Base-by-base conservation (phyloP, 2,888 invertebrate species). In the Encarsia formosa region DNA sequence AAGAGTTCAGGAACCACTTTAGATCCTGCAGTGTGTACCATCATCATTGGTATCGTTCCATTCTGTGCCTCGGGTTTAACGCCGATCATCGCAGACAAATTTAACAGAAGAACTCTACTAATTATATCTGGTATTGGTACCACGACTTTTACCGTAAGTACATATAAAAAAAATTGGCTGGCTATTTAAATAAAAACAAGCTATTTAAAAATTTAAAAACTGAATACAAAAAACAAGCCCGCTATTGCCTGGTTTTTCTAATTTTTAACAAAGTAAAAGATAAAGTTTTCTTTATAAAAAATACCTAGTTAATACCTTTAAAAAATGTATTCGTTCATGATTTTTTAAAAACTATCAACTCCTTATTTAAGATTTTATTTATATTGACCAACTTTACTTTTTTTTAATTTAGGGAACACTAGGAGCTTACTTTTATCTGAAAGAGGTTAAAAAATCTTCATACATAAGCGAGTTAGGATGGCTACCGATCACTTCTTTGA, bases 31-130 rank as follows among this genome's bases (percentile, higher is more conserved):
- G 65, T 82, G 23, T 83, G 86, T 0, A 85, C 90, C 9, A 88
- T 92, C 44, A 82, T 91, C 46, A 81, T 92, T 44, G 83, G 87
- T 9, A 68, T 77, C 18, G 87, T 91, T 0, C 88, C 91, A 76
- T 78, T 91, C 23, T 63, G 79, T 0, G 84, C 87, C 0, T 91
- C 91, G 0, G 78, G 75, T 37, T 75, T 85, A 6, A 86, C 88
- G 0, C 88, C 89, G 0, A 63, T 86, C 9, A 78, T 91, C 24
- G 91, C 88, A 46, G 92, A 92, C 71, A 79, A 83, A 45, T 79
- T 86, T 44, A 92, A 93, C 1, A 79, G 92, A 45, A 79, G 85
- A 44, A 74, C 85, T 2, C 78, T 93, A 26, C 78, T 92, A 0
- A 72, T 91, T 3, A 70, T 85, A 18, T 91, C 91, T 0, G 83